Evolutionary conservation across 2,888 invertebrate species (phyloP), one percentile per base, ranked within the genome.

Genomic region (Meganola albula): DNA sequence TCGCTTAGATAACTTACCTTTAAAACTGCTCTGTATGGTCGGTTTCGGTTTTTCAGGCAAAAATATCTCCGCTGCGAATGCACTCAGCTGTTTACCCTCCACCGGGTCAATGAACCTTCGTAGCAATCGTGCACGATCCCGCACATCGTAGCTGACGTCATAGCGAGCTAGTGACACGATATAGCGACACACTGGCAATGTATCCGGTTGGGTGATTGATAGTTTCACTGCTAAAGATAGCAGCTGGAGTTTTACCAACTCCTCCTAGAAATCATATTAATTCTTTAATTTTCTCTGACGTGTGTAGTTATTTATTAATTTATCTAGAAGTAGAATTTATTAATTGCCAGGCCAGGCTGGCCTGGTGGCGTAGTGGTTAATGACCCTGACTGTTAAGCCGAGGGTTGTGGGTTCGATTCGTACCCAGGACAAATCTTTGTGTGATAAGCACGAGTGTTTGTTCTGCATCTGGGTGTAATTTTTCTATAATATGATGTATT

Each of bases 101-200:
- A 48, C 38, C 1, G 75, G 77, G 14, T 70, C 66, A 0, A 78
- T 48, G 57, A 83, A 76, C 43, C 92, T 92, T 8, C 93, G 90
- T 31, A 99, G 86, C 66, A 99, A 92, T 12, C 99, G 88, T 3
- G 97, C 96, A 6, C 98, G 89, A 83, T 99, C 99, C 12, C 99
- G 89, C 31, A 99, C 97, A 80, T 99, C 99, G 69, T 99, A 99
- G 78, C 97, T 97, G 53, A 94, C 93, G 87, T 99, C 99, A 74
- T 99, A 99, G 53, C 97, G 93, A 1, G 99, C 98, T 58, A 99
- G 86, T 50, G 92, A 95, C 63, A 99, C 93, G 23, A 99, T 93
- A 77, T 99, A 99, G 68, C 96, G 95, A 58, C 95, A 95, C 31
- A 99, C 87, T 3, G 95, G 86, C 36, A 91, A 89, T 0, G 96